phyloP scores from a whole-genome alignment of 1,140 invertebrate genomes.

The Sycobia sp. region DNA sequence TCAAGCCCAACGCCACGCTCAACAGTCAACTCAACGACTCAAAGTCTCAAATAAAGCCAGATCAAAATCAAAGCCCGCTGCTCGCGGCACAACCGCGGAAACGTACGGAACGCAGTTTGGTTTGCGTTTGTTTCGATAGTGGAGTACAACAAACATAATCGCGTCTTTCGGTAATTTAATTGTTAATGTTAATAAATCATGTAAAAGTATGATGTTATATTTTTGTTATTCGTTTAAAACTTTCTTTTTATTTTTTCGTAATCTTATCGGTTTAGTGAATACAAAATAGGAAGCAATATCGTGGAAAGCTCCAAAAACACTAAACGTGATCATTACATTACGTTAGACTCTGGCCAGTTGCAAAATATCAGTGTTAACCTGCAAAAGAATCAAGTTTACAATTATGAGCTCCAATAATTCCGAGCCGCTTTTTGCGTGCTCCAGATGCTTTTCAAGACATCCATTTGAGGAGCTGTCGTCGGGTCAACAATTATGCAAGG shows the following conservation, averaged over 20 bases:
- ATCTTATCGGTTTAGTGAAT: too few species aligned
- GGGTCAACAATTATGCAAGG: conserved; percentile 95
- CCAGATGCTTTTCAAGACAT: conserved; percentile 90
- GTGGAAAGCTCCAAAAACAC: too few species aligned
- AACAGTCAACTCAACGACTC: too few species aligned
- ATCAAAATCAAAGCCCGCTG: too few species aligned
- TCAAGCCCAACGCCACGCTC: too few species aligned
- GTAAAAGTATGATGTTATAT: conserved; percentile 14
- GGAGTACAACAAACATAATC: conserved; percentile 22
- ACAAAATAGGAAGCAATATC: too few species aligned
- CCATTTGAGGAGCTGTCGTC: conserved; percentile 94
- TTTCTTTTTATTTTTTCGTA: too few species aligned
- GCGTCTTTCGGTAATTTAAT: conserved; percentile 18
- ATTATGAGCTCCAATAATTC: conserved; percentile 61
- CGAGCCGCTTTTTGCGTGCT: conserved; percentile 85
- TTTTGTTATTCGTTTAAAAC: not conserved
- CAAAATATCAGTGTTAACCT: too few species aligned
- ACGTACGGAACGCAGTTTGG: conserved; percentile 12
- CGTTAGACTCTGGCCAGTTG: too few species aligned
- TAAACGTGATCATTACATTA: too few species aligned
- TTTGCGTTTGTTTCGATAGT: not conserved
- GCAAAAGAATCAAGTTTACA: not conserved
- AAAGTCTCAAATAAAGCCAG: too few species aligned
- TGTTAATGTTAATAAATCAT: conserved; percentile 31
- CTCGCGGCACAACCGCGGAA: conserved; percentile 12